Conservation (phyloP, 2,797 vertebrate species). For the Sylvilagus floridanus region DNA sequence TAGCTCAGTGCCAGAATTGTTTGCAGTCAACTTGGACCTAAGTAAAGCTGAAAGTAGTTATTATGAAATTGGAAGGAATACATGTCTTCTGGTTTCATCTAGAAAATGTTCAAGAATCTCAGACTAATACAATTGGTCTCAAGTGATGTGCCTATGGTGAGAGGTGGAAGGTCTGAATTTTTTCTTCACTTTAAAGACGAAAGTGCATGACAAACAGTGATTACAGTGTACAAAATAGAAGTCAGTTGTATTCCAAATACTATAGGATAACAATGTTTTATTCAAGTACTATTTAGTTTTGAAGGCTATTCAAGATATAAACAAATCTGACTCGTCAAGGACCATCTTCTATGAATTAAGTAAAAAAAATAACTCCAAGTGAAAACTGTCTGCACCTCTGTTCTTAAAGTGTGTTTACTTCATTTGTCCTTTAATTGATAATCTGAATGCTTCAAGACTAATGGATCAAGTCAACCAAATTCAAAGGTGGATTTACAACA, state of each 20-base stretch:
- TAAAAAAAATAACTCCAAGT: slow-evolving; percentile 77
- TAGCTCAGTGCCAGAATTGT: slow-evolving; percentile 11
- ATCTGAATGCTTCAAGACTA: slow-evolving; percentile 74
- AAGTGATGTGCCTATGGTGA: background rate
- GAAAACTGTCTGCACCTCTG: slow-evolving; percentile 74
- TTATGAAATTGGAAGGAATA: slow-evolving; percentile 17
- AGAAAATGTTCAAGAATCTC: background rate
- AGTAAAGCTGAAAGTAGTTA: slow-evolving; percentile 33
- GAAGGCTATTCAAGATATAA: slow-evolving; percentile 58
- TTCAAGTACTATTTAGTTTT: slow-evolving; percentile 29
- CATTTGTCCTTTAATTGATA: slow-evolving; percentile 56
- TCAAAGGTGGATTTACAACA: slow-evolving; percentile 78
- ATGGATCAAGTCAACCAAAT: slow-evolving; percentile 78
- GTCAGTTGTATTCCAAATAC: background rate
- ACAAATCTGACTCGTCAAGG: slow-evolving; percentile 63
- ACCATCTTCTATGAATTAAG: slow-evolving; percentile 47
- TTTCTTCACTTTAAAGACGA: background rate
- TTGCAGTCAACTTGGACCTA: slow-evolving; percentile 12
- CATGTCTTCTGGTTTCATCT: slow-evolving; percentile 58
- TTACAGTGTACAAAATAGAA: background rate
- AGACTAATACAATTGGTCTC: background rate
- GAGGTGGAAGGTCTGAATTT: background rate
- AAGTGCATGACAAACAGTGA: background rate
- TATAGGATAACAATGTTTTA: slow-evolving; percentile 46
- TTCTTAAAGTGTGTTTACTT: slow-evolving; percentile 69